These are phyloP conservation scores for Tonatia bakeri DNA, from an alignment of 2,113 vertebrate genomes.

Conservation along the genomic window DNA sequence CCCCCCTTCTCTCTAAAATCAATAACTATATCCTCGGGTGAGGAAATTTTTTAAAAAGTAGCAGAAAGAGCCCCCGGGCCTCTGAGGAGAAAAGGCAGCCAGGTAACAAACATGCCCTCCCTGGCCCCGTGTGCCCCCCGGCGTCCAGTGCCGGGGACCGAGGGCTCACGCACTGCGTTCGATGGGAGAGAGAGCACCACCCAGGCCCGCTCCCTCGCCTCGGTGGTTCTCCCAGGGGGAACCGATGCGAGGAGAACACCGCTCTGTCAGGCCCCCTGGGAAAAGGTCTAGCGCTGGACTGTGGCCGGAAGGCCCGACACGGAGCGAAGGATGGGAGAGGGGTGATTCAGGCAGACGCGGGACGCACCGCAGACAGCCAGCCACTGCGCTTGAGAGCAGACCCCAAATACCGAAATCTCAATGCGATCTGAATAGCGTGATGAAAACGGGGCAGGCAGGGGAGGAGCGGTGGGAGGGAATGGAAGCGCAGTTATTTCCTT, in stretches of 20 bases:
- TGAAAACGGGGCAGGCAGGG: neutral
- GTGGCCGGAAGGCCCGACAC: too few relatives aligned
- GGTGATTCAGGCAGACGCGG: neutral
- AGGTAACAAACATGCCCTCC: neutral
- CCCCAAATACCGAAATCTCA: neutral
- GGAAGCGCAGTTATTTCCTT: neutral
- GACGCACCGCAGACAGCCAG: neutral
- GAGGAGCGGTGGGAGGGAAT: too few relatives aligned
- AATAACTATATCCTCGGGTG: too few relatives aligned
- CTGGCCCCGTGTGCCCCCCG: neutral
- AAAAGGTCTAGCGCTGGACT: neutral
- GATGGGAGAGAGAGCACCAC: neutral
- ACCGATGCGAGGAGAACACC: neutral
- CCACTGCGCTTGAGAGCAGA: neutral
- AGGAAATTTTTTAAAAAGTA: too few relatives aligned
- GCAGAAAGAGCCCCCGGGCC: too few relatives aligned
- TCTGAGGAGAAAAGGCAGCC: neutral
- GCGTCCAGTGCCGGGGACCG: too few relatives aligned
- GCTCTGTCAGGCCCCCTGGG: fast-evolving
- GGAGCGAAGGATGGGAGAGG: neutral
- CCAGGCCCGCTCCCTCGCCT: neutral
- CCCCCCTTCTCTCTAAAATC: too few relatives aligned
- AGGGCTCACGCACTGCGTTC: too few relatives aligned
- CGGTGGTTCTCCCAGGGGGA: neutral
- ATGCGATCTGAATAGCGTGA: neutral